Evolutionary conservation across 2,888 invertebrate species (phyloP).

Genomic region (Tricholauxania praeusta): DNA sequence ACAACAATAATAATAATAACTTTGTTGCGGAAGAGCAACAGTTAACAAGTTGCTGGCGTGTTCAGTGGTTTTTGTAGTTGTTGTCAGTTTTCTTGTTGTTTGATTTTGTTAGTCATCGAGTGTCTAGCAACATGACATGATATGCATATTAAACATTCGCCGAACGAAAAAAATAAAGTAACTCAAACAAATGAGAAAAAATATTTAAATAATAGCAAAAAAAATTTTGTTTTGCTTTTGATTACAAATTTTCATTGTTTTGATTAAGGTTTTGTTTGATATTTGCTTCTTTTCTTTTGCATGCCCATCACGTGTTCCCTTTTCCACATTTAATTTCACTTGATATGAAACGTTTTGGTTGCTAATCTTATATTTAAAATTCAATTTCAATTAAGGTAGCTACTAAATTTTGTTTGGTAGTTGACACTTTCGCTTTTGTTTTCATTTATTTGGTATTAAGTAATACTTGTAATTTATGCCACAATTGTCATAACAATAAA

Average conservation of each 20-base stretch:
- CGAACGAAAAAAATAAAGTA: not conserved
- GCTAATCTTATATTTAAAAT: not conserved
- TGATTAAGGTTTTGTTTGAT: not conserved
- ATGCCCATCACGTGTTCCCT: slow-evolving; percentile 21
- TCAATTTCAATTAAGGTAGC: not conserved
- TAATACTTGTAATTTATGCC: slow-evolving; percentile 23
- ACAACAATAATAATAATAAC: slow-evolving; percentile 1
- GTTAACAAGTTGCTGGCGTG: not conserved
- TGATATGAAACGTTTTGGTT: not conserved
- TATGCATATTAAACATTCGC: slow-evolving; percentile 9
- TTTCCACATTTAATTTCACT: slow-evolving; percentile 43
- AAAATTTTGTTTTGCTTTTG: not conserved
- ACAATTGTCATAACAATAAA: not conserved
- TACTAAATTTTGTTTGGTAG: not conserved
- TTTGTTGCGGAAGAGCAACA: slow-evolving; percentile 27
- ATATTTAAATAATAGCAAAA: not conserved
- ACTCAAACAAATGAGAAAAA: not conserved
- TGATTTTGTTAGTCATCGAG: slow-evolving; percentile 6
- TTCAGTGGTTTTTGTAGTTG: not conserved
- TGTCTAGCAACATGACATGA: slow-evolving; percentile 13
- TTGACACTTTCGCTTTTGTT: slow-evolving; percentile 38
- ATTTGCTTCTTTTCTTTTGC: not conserved
- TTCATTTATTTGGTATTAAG: slow-evolving; percentile 35
- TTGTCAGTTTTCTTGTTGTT: not conserved
- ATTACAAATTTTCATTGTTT: not conserved